Evolutionary conservation across 2,888 invertebrate genomes (phyloP), one percentile per base, ranked within the genome.

Genomic region (Orchesella flavescens): DNA sequence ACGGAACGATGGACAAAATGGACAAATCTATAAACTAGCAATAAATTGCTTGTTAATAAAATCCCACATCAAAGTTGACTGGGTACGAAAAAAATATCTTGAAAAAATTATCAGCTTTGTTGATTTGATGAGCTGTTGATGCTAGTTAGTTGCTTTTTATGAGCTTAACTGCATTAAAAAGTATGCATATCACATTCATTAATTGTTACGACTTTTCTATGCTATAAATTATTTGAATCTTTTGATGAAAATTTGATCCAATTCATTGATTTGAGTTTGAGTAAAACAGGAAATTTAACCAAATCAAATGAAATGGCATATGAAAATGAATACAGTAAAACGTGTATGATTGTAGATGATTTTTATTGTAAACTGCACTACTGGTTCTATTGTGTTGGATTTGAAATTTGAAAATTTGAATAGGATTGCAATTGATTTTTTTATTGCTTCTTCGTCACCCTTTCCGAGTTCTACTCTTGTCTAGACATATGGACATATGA

Each of bases 401-500:
- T 49, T 49, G 49, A 49, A n/a, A n/a, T n/a, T n/a, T n/a, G n/a
- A n/a, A n/a, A n/a, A n/a, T n/a, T n/a, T n/a, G n/a, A n/a, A n/a
- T n/a, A n/a, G n/a, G n/a, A 7, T 15, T 49, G 49, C 49, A n/a
- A 49, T 49, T 24, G 23, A 61, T 3, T 21, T 23, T n/a, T 13
- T 61, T 13, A 15, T 61, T 24, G 23, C 61, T 24, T 21, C 24
- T 15, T 61, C 61, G 24, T 61, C 24, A 61, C 23, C 21, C 15
- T 12, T 23, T 61, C 21, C 21, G 61, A 23, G 24, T 46, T 44
- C 19, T 3, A 44, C 17, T 23, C 24, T 61, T 10, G 12, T 43
- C 43, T 43, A 44, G 66, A 66, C 66, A 65, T 17, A 34, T 65
- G 61, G 61, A 61, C 61, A 61, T n/a, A n/a, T 24, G 57, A 57